A percentile compares a stretch with the other conserved stretches of the same genome.
Conservation (phyloP, 2,888 invertebrate species). For the Malachius bipustulatus region DNA sequence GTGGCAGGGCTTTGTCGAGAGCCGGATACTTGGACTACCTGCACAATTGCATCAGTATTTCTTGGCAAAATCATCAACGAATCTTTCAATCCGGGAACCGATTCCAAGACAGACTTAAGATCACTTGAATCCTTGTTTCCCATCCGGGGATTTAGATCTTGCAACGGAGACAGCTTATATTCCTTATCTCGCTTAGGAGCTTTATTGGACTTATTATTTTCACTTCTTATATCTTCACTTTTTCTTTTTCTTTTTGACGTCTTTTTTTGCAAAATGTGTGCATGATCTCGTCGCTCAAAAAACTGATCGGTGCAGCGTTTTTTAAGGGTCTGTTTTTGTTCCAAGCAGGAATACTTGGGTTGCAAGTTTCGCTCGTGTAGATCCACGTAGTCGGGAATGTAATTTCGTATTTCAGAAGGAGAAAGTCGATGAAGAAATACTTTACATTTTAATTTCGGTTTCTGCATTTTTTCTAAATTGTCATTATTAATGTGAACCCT, state of each 20-base stretch:
- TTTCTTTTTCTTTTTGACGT: not conserved
- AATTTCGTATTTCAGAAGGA: too few relatives aligned
- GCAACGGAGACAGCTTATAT: constrained; percentile 20
- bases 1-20: constrained; percentile 25
- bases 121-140: constrained; percentile 8
- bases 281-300: too few relatives aligned
- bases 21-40: constrained; percentile 36
- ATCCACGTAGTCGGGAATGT: too few relatives aligned
- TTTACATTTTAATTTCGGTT: too few relatives aligned
- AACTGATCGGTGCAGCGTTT: too few relatives aligned
- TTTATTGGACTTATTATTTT: constrained; percentile 19
- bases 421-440: too few relatives aligned
- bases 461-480: too few relatives aligned
- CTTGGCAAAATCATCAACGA: constrained; percentile 48
- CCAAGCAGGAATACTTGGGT: too few relatives aligned
- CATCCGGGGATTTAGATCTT: constrained; percentile 23
- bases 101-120: constrained; percentile 34
- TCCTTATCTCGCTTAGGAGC: constrained; percentile 21
- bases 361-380: too few relatives aligned
- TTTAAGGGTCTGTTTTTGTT: too few relatives aligned
- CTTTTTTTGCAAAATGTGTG: too few relatives aligned
- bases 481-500: too few relatives aligned
- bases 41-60: constrained; percentile 33
- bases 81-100: constrained; percentile 46
- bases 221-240: constrained; percentile 16